Conservation (phyloP, 2,113 vertebrate genomes). For the Dolichotis patagonum region DNA sequence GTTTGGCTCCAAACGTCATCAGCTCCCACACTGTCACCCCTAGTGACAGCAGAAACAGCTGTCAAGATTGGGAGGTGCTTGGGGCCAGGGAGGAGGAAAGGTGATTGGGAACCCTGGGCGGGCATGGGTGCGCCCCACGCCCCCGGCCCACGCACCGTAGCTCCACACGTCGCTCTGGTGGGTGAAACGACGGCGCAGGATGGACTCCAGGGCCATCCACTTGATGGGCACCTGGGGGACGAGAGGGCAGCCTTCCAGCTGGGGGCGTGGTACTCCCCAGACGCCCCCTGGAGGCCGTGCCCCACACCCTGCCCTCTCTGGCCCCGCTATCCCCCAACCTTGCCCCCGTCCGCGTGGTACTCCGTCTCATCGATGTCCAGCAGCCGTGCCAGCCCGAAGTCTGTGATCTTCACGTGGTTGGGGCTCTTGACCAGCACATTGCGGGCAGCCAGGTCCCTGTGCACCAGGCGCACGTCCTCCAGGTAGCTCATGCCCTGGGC, state of each 20-base stretch:
- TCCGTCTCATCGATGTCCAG: conserved; percentile 97
- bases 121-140: no score
- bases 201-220: conserved; percentile 99
- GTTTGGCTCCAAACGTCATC: conserved; percentile 98
- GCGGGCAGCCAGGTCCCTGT: conserved; percentile 95
- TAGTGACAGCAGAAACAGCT: conserved; percentile 77
- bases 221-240: conserved; percentile 95
- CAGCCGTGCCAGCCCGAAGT: conserved; percentile 95
- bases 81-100: rapidly evolving
- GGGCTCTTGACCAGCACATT: conserved; percentile 98
- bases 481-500: conserved; percentile 97
- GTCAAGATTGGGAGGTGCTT: background rate
- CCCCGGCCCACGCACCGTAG: conserved; percentile 88
- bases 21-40: conserved; percentile 99
- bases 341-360: conserved; percentile 97
- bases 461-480: conserved; percentile 96
- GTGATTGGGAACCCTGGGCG: no score
- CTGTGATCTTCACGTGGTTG: conserved; percentile 98
- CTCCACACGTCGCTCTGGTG: conserved; percentile 99
- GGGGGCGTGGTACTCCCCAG: background rate
- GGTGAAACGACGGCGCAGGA: conserved; percentile 95
- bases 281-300: background rate
- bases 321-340: conserved; percentile 85
- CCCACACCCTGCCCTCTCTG: background rate
- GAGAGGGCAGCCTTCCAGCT: background rate